These are phyloP conservation scores for Taeniopygia guttata DNA, from an alignment of 2,797 vertebrate genomes.

Conservation along the genomic window DNA sequence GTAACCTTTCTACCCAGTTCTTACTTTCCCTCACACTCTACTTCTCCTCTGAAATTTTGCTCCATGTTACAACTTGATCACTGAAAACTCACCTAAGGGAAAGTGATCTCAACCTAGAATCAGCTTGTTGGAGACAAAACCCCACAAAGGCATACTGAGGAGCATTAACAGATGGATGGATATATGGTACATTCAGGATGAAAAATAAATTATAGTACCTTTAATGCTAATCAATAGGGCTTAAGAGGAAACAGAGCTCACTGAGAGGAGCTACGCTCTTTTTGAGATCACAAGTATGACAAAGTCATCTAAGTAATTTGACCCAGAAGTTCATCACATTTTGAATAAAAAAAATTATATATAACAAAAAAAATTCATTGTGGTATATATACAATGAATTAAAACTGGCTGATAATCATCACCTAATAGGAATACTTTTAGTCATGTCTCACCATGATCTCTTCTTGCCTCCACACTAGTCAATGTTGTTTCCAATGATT, in stretches of 20 bases:
- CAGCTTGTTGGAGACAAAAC: neutral
- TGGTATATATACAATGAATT: neutral
- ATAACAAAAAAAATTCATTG: neutral
- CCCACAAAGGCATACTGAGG: neutral
- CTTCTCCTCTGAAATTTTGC: neutral
- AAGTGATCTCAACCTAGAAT: neutral
- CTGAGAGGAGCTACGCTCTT: neutral
- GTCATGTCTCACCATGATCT: neutral
- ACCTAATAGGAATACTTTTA: neutral
- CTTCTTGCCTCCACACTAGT: neutral
- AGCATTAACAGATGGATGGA: neutral
- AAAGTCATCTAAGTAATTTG: neutral
- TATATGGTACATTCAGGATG: neutral
- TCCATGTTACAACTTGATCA: accelerated
- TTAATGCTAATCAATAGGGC: neutral
- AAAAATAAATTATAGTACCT: neutral
- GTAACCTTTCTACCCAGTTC: neutral
- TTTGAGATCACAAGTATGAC: neutral
- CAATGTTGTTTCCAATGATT: neutral
- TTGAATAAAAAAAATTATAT: neutral
- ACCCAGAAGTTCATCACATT: neutral
- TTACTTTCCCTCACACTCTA: neutral
- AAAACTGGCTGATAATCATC: neutral
- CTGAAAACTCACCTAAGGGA: neutral
- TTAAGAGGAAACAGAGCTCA: neutral